A percentile compares a stretch with the other conserved stretches of the same genome.
These are phyloP conservation scores for Blastobasis lacticolella DNA, from an alignment of 2,888 invertebrate genomes.

Conservation along the genomic window DNA sequence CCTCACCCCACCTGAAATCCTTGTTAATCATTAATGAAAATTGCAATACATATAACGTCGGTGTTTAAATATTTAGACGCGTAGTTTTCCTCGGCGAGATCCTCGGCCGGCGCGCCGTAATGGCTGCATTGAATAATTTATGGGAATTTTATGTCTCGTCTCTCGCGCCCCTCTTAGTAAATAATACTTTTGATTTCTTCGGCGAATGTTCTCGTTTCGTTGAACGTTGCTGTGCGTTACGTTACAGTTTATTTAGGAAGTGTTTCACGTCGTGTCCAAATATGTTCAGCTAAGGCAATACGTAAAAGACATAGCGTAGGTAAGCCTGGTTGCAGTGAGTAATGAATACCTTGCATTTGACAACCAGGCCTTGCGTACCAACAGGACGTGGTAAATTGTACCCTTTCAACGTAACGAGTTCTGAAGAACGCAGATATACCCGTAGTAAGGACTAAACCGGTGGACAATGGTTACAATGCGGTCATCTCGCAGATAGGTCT, in stretches of 20 bases:
- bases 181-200: conserved; percentile 55
- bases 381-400: too few relatives aligned
- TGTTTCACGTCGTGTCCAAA: too few relatives aligned
- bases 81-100: conserved; percentile 54
- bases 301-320: too few relatives aligned
- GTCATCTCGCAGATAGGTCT: conserved; percentile 31
- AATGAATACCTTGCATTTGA: too few relatives aligned
- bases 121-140: conserved; percentile 64
- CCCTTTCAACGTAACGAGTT: too few relatives aligned
- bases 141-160: conserved; percentile 62
- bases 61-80: conserved; percentile 61
- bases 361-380: too few relatives aligned
- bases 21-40: conserved; percentile 68
- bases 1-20: conserved; percentile 45
- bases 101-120: conserved; percentile 42
- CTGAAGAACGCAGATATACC: too few relatives aligned
- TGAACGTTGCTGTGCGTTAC: neutral
- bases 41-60: conserved; percentile 71
- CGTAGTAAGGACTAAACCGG: too few relatives aligned
- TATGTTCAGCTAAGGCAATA: too few relatives aligned
- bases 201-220: conserved; percentile 15
- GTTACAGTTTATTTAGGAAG: too few relatives aligned
- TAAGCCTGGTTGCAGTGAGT: too few relatives aligned
- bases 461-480: too few relatives aligned
- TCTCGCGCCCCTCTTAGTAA: conserved; percentile 44